Evolutionary conservation across 2,888 invertebrate genomes (phyloP).

Genomic region (Drymonia ruficornis): DNA sequence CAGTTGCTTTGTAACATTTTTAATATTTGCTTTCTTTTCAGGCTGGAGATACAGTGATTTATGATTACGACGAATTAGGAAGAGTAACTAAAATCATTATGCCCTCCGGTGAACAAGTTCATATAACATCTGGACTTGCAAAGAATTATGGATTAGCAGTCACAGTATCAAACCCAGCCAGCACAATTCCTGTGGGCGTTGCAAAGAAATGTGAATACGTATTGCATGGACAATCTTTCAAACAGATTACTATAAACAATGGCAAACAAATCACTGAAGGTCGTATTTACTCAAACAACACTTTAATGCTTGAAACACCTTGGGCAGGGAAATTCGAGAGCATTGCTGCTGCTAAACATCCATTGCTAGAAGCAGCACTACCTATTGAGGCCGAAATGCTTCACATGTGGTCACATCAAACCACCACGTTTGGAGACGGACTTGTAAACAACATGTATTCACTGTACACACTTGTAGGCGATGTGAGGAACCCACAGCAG

Average conservation of each 20-base stretch:
- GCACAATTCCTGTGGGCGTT: conserved; percentile 81
- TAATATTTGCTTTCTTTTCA: conserved; percentile 61
- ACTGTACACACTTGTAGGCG: conserved; percentile 92
- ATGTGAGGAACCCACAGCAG: conserved; percentile 93
- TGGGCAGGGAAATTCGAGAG: conserved; percentile 91
- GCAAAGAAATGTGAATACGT: conserved; percentile 85
- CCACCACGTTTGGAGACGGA: conserved; percentile 90
- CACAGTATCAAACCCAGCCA: conserved; percentile 86
- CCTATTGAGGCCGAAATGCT: conserved; percentile 96
- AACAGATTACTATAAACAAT: conserved; percentile 88
- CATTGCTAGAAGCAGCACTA: conserved; percentile 91
- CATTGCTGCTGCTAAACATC: conserved; percentile 92
- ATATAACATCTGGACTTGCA: conserved; percentile 91
- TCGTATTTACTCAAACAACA: conserved; percentile 91
- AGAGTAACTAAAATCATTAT: conserved; percentile 93
- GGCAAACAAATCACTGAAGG: conserved; percentile 90
- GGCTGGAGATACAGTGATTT: conserved; percentile 95
- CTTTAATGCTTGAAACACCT: conserved; percentile 89
- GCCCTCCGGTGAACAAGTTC: conserved; percentile 95
- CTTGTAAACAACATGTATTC: conserved; percentile 92
- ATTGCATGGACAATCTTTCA: conserved; percentile 87
- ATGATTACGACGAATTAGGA: conserved; percentile 96
- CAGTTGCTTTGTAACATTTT: too few relatives aligned
- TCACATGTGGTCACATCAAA: conserved; percentile 95
- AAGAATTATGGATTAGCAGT: conserved; percentile 91